Evolutionary conservation across 2,888 invertebrate genomes (phyloP).

Genomic region (Nudaria mundana): DNA sequence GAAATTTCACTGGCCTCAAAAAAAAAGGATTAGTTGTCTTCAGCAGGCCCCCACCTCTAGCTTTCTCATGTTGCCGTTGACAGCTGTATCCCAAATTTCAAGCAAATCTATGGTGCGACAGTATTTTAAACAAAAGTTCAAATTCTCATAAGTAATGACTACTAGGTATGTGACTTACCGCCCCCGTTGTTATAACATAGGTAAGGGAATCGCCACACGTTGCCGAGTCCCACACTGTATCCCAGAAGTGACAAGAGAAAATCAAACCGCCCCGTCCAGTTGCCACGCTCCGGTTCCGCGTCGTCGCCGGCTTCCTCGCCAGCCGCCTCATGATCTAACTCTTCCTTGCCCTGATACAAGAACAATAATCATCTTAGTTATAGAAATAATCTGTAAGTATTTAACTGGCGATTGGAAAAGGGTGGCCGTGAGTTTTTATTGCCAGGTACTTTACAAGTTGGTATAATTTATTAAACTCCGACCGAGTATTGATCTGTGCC

Average conservation of each 20-base stretch:
- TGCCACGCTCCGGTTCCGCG: conserved; percentile 82
- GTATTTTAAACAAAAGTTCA: too few relatives aligned
- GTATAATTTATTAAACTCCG: too few relatives aligned
- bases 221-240: conserved; percentile 87
- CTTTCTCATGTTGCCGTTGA: too few relatives aligned
- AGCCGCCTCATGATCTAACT: conserved; percentile 36
- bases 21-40: too few relatives aligned
- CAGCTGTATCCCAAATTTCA: too few relatives aligned
- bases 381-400: neutral
- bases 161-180: conserved; percentile 64
- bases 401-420: neutral
- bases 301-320: conserved; percentile 39
- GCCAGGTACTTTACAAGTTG: too few relatives aligned
- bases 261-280: conserved; percentile 89
- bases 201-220: conserved; percentile 89
- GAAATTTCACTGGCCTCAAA: too few relatives aligned
- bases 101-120: too few relatives aligned
- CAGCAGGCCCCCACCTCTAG: too few relatives aligned
- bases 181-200: conserved; percentile 89
- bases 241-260: conserved; percentile 86
- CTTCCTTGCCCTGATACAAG: conserved; percentile 48
- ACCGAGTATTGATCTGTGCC: too few relatives aligned
- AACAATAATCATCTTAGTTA: neutral
- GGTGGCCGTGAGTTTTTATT: too few relatives aligned
- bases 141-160: too few relatives aligned